Percentiles rank a stretch among this genome's conserved stretches.
phyloP scores from a whole-genome alignment of 2,888 invertebrate genomes.

The Parnassius orleans region DNA sequence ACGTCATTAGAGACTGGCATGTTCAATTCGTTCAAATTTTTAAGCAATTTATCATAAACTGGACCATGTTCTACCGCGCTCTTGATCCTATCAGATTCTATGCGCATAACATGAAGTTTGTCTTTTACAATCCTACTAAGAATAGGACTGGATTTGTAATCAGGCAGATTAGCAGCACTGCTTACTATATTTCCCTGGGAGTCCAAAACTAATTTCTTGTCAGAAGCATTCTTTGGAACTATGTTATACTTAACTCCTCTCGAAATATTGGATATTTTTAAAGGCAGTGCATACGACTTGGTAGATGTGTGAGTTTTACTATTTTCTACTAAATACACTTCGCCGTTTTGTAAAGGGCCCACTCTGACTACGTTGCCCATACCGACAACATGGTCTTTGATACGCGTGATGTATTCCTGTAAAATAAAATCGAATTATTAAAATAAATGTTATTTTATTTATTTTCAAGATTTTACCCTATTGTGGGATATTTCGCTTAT shows the following conservation, averaged over 20 bases:
- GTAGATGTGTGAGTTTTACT: conserved; percentile 64
- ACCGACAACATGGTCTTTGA: conserved; percentile 87
- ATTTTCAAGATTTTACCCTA: no score
- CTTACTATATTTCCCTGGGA: conserved; percentile 74
- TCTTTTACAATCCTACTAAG: conserved; percentile 74
- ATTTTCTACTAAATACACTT: conserved; percentile 67
- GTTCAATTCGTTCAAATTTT: conserved; percentile 75
- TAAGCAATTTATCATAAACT: conserved; percentile 80
- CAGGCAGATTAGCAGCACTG: conserved; percentile 72
- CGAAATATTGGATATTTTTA: conserved; percentile 73
- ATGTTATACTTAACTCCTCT: conserved; percentile 74
- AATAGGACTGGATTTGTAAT: conserved; percentile 71
- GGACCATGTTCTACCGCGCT: conserved; percentile 82
- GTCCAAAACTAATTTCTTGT: conserved; percentile 74
- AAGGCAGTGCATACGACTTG: conserved; percentile 72
- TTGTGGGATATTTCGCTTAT: no score
- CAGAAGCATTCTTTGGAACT: conserved; percentile 74
- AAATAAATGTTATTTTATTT: not conserved
- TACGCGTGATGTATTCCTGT: conserved; percentile 75
- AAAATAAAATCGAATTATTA: conserved; percentile 32
- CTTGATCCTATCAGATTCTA: conserved; percentile 80
- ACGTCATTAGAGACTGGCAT: conserved; percentile 76
- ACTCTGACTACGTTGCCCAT: conserved; percentile 86
- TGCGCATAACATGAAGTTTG: conserved; percentile 75
- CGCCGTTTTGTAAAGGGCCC: conserved; percentile 73